Evolutionary conservation across 1,140 invertebrate species (phyloP).

Genomic region (Drosophila subpulchrella): DNA sequence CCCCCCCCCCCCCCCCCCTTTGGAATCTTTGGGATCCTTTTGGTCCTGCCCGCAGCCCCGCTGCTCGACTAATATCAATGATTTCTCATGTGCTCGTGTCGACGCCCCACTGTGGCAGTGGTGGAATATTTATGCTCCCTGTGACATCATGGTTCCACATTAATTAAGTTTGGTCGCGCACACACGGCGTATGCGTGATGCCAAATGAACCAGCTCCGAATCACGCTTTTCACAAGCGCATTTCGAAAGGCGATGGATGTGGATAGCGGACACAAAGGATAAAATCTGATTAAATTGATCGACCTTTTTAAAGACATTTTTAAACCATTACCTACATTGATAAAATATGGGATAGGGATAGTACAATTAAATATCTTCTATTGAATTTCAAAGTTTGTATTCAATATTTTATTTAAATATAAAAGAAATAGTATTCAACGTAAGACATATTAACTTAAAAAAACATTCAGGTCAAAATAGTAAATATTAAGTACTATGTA

Average conservation of each 20-base stretch:
- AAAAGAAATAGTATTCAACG: no score
- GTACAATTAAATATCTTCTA: no score
- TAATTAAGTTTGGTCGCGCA: conserved; percentile 56
- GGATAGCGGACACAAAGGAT: neutral
- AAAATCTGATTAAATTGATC: neutral
- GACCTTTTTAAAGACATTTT: neutral
- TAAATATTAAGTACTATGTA: no score
- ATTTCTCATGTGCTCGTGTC: conserved; percentile 42
- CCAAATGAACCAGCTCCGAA: neutral
- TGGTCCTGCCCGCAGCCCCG: neutral
- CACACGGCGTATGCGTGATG: conserved; percentile 47
- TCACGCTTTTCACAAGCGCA: neutral
- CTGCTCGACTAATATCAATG: conserved; percentile 54
- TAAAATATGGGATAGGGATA: no score
- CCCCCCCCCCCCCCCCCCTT: neutral
- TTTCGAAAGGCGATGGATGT: neutral
- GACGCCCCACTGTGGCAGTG: conserved; percentile 27
- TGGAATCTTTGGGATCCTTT: no score
- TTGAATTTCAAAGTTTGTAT: no score
- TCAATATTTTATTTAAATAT: no score
- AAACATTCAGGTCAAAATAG: no score
- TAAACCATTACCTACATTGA: no score
- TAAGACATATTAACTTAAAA: no score
- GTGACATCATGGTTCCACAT: conserved; percentile 50
- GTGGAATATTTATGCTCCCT: conserved; percentile 54